Evolutionary conservation across 2,888 invertebrate species (phyloP).

Genomic region (Caenorhabditis parvicauda): DNA sequence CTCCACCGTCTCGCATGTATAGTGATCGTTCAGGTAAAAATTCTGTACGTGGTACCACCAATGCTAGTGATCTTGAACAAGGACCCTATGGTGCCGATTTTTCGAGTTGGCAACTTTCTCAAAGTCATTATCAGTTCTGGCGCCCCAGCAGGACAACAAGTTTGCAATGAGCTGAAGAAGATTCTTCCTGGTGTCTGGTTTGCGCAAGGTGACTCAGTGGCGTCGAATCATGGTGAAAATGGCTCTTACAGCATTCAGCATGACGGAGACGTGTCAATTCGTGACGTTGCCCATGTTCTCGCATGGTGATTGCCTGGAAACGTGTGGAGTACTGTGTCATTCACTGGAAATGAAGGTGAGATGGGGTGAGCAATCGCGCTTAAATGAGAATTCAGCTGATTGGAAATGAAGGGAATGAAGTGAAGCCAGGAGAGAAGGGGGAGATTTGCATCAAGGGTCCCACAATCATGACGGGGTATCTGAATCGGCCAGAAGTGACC

Average conservation of each 20-base stretch:
- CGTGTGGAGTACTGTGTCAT: too few relatives aligned
- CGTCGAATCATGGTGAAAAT: too few relatives aligned
- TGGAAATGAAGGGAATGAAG: not conserved
- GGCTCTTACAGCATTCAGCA: slow-evolving; percentile 30
- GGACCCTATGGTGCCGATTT: slow-evolving; percentile 70
- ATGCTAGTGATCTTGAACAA: slow-evolving; percentile 75
- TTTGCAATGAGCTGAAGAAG: slow-evolving; percentile 41
- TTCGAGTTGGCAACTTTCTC: slow-evolving; percentile 15
- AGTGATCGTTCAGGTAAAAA: slow-evolving; percentile 16
- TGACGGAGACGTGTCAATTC: slow-evolving; percentile 31
- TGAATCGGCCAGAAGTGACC: slow-evolving; percentile 17
- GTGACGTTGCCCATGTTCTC: slow-evolving; percentile 18
- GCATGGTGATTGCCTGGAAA: slow-evolving; percentile 20
- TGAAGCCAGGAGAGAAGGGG: slow-evolving; percentile 10
- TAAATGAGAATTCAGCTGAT: not conserved
- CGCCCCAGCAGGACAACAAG: slow-evolving; percentile 45
- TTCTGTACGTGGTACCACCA: slow-evolving; percentile 76
- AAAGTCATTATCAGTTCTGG: slow-evolving; percentile 73
- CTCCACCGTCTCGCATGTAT: too few relatives aligned
- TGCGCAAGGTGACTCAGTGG: slow-evolving; percentile 9
- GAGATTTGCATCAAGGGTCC: slow-evolving; percentile 38
- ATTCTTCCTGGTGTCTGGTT: slow-evolving; percentile 37
- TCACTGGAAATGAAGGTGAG: slow-evolving; percentile 26
- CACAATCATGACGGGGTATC: slow-evolving; percentile 37
- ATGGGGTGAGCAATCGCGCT: not conserved